Percentiles rank a stretch among this genome's conserved stretches.
phyloP scores from a whole-genome alignment of 2,113 vertebrate genomes.

The Tychaedon coryphoeus region DNA sequence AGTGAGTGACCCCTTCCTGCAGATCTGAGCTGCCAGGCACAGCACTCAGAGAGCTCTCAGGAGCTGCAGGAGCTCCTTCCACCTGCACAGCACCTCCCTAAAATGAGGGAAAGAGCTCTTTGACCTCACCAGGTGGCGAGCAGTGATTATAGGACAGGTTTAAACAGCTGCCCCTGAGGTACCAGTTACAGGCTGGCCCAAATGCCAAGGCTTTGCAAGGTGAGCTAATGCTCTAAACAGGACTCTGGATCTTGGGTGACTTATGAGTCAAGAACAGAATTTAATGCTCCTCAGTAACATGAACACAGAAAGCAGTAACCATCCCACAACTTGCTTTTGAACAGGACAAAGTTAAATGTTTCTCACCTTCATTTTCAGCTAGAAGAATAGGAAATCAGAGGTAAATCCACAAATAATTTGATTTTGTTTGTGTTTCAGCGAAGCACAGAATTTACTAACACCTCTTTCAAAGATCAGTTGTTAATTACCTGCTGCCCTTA shows the following conservation, averaged over 20 bases:
- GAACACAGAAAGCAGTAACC: not conserved
- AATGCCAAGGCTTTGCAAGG: conserved; percentile 42
- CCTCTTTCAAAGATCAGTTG: not conserved
- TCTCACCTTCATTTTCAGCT: not conserved
- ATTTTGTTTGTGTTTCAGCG: not conserved
- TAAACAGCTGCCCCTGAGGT: conserved; percentile 10
- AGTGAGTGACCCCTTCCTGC: not conserved
- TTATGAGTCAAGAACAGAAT: conserved; percentile 8
- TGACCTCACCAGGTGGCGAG: not conserved
- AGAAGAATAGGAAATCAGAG: not conserved
- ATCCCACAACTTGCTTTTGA: not conserved
- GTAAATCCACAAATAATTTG: not conserved
- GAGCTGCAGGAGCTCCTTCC: not conserved
- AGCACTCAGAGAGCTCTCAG: not conserved
- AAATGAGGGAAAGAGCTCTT: not conserved
- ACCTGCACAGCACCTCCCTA: not conserved
- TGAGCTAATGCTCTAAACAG: conserved; percentile 60
- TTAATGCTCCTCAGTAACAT: not conserved
- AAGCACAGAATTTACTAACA: not conserved
- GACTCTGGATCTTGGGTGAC: not conserved
- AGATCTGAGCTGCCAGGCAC: not conserved
- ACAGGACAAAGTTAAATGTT: not conserved
- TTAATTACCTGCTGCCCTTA: not conserved
- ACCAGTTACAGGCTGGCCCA: conserved; percentile 6
- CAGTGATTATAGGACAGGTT: not conserved